Percentiles rank a stretch among this genome's conserved stretches.
These are phyloP conservation scores for Episyrphus balteatus DNA, from an alignment of 1,140 invertebrate genomes.

Conservation along the genomic window DNA sequence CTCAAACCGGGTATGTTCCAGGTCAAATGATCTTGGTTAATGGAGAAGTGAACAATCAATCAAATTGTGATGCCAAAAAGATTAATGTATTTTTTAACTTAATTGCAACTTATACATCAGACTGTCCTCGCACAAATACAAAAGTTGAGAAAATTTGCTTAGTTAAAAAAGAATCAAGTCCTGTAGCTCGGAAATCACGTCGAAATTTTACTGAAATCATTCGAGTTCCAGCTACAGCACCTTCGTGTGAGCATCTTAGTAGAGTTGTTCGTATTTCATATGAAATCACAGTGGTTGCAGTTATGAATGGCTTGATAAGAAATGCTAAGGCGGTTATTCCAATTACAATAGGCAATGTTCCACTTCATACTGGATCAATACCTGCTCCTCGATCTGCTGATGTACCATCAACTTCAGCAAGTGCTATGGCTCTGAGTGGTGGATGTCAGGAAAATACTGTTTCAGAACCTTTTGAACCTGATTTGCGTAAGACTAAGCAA, in stretches of 20 bases:
- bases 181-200: conserved; percentile 14
- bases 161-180: conserved; percentile 22
- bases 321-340: conserved; percentile 24
- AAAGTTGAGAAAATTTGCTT: conserved; percentile 26
- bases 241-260: conserved; percentile 39
- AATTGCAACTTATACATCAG: conserved; percentile 33
- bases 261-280: conserved; percentile 28
- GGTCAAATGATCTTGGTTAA: conserved; percentile 29
- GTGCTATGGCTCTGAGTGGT: conserved; percentile 15
- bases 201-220: conserved; percentile 22
- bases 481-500: conserved; percentile 19
- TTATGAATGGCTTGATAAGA: conserved; percentile 28
- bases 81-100: conserved; percentile 39
- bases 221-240: conserved; percentile 28
- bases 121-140: conserved; percentile 39
- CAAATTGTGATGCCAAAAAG: conserved; percentile 38
- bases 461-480: conserved; percentile 11
- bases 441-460: conserved; percentile 14
- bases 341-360: conserved; percentile 31
- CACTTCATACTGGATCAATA: conserved; percentile 10
- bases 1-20: conserved; percentile 32
- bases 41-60: conserved; percentile 30
- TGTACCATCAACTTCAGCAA: conserved; percentile 22
- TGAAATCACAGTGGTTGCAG: conserved; percentile 26
- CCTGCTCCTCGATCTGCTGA: conserved; percentile 12